Evolutionary conservation across 2,797 vertebrate species (phyloP), one percentile per base, ranked within the genome.

Genomic region (Simalia tracyae): DNA sequence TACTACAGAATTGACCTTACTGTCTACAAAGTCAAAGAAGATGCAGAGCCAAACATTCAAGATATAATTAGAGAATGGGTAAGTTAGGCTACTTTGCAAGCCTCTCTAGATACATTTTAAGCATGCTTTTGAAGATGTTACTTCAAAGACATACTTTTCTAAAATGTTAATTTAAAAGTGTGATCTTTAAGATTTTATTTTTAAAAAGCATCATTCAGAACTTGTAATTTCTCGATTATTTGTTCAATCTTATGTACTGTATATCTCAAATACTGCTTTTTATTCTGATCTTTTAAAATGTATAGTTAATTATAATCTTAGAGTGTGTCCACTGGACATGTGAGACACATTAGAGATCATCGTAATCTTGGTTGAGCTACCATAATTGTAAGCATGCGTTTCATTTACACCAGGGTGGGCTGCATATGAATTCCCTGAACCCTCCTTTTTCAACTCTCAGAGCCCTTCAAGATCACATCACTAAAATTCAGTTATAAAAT

Each of bases 1-100:
- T 98, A 98, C 97, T 99, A 98, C 98, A 97, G 97, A 92, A 96
- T 99, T 76, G 97, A 97, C 1, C 94, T 99, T 91, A 95, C 93
- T 87, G 96, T 99, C 93, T 96, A 95, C 94, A 98, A 96, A 61
- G 92, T 92, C 46, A 93, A 92, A 68, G n/a, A 85, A 50, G 93
- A 97, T 84, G 92, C 96, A 0, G 96, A 93, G 66, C 92, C 92
- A 0, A 97, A 97, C 68, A 97, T 98, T 12, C 96, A 98, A 89
- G 96, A 87, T 86, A 95, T 96, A 0, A 95, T 98, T 93, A 96
- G 96, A 28, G 94, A 96, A 91, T 99, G 98, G 99, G 99, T 99
- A 98, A 98, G 98, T 97, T 87, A 93, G 91, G 0, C 54, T 93
- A 89, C 72, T 36, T 88, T 91, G 89, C 85, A n/a, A 87, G 0